Conservation (phyloP, 2,797 vertebrate genomes). For the Manis crassicaudata region DNA sequence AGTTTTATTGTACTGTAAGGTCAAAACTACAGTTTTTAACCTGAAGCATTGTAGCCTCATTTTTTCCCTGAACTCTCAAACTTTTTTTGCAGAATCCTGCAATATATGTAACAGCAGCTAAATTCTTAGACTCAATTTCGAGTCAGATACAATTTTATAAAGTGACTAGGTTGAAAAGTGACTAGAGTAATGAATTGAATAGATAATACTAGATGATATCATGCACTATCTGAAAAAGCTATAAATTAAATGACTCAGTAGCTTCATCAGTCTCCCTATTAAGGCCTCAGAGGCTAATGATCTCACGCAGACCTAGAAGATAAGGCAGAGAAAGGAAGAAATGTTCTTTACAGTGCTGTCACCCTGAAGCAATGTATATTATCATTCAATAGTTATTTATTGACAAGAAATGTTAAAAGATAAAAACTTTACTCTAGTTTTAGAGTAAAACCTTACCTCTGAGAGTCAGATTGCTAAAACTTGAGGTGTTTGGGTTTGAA, state of each 20-base stretch:
- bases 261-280: conserved; percentile 4
- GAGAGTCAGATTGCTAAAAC: neutral
- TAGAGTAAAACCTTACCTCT: neutral
- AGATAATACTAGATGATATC: conserved; percentile 75
- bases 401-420: conserved; percentile 4
- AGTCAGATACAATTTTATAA: conserved; percentile 56
- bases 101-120: neutral
- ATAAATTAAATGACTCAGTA: conserved; percentile 57
- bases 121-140: conserved; percentile 61
- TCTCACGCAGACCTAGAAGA: conserved; percentile 16
- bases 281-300: conserved; percentile 51
- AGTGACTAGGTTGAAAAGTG: conserved; percentile 61
- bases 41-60: neutral
- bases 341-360: neutral
- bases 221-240: neutral
- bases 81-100: conserved; percentile 6
- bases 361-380: neutral
- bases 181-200: conserved; percentile 45
- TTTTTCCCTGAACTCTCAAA: conserved; percentile 50
- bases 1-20: conserved; percentile 59
- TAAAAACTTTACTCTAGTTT: too few species aligned
- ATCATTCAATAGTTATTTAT: conserved; percentile 31
- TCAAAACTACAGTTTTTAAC: conserved; percentile 63
- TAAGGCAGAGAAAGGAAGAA: neutral
- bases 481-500: neutral